phyloP scores from a whole-genome alignment of 2,888 invertebrate species.

The Carabus problematicus region DNA sequence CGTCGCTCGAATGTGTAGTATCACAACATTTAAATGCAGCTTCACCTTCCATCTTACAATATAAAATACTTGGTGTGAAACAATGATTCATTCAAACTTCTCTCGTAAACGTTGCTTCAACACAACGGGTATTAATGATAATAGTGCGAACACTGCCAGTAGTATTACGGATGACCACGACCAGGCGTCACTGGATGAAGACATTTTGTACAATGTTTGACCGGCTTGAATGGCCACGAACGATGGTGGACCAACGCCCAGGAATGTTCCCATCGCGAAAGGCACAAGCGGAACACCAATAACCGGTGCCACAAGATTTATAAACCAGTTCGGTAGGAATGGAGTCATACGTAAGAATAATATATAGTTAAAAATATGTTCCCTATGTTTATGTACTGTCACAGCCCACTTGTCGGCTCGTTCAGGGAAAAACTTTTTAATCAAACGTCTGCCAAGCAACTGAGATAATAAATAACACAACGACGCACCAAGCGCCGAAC shows the following conservation, averaged over 20 bases:
- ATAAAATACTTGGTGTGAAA: conserved; percentile 1
- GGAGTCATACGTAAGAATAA: conserved; percentile 96
- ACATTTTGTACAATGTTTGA: conserved; percentile 91
- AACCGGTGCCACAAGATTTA: conserved; percentile 95
- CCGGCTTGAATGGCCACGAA: conserved; percentile 98
- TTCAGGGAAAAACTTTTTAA: conserved; percentile 88
- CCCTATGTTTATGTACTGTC: conserved; percentile 83
- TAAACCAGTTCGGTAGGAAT: conserved; percentile 99
- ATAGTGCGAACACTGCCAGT: conserved; percentile 77
- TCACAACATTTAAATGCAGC: conserved; percentile 38
- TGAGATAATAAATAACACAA: conserved; percentile 94
- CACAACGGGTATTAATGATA: conserved; percentile 88
- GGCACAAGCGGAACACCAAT: conserved; percentile 92
- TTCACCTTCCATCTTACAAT: not conserved
- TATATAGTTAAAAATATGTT: conserved; percentile 93
- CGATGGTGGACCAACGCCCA: conserved; percentile 96
- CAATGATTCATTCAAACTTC: conserved; percentile 71
- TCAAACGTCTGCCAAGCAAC: conserved; percentile 84
- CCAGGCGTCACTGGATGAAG: conserved; percentile 86
- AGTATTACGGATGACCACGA: conserved; percentile 86
- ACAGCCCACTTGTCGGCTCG: conserved; percentile 84
- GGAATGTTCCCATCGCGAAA: conserved; percentile 95
- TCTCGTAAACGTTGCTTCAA: conserved; percentile 80
- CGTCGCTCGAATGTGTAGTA: conserved; percentile 33
- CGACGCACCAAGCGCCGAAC: conserved; percentile 95